Conservation (phyloP, 2,113 vertebrate species). For the Anarhynchus alexandrinus region DNA sequence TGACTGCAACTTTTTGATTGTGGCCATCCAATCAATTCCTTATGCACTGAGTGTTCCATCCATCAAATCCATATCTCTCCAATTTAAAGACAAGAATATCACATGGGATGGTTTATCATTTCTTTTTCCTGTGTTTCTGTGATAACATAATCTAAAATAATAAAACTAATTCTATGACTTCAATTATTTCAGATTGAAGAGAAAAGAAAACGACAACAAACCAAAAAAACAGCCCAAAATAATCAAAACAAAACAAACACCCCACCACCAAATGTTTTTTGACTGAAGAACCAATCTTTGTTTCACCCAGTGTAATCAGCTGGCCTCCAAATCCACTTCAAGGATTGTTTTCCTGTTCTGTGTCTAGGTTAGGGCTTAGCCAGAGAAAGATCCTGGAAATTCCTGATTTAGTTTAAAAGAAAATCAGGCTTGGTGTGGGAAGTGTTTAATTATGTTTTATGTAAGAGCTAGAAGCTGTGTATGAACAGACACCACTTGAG, state of each 20-base stretch:
- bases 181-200: rapidly evolving
- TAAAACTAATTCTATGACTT: neutral
- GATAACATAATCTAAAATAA: neutral
- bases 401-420: neutral
- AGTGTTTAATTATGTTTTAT: neutral
- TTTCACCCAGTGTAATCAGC: neutral
- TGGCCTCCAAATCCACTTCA: neutral
- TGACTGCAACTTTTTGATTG: neutral
- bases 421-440: neutral
- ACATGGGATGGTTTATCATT: neutral
- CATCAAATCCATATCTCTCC: neutral
- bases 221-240: neutral
- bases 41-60: neutral
- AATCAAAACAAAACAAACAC: rapidly evolving
- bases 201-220: too few relatives aligned
- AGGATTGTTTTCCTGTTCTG: neutral
- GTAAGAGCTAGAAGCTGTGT: neutral
- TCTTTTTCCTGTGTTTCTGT: neutral
- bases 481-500: neutral
- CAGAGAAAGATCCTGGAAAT: neutral
- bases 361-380: neutral
- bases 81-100: neutral
- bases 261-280: neutral
- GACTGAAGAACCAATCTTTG: neutral
- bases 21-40: neutral